Evolutionary conservation across 2,113 vertebrate species (phyloP), one percentile per base, ranked within the genome.

Genomic region (Diglossa brunneiventris): DNA sequence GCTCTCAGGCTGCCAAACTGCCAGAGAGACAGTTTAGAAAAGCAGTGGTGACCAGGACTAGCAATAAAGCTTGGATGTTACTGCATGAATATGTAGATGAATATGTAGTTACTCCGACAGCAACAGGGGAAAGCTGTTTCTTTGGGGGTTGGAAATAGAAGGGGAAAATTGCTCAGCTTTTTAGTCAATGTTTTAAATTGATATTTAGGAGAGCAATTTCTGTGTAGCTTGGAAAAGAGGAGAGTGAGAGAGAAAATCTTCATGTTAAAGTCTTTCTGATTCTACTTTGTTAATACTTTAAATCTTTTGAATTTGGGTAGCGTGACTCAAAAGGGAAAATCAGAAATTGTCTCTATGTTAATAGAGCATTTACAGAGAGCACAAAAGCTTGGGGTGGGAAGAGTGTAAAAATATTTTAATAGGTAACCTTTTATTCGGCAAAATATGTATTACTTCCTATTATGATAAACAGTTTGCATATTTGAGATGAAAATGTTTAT

Each of bases 401-500:
- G 90, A 92, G 87, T 41, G 50, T 78, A 92, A 94, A 96, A 93
- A 92, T 94, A 95, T 94, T 97, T 97, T 97, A 97, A 97, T 96
- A 97, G 95, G 97, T 96, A 97, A 96, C 96, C 96, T 97, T 97
- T 97, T 97, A 97, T 96, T 97, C 9, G 2, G 94, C 89, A 97
- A 97, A 97, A 97, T 97, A 97, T 95, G 97, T 96, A 97, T 97
- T 97, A 94, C 96, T 97, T 96, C 93, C 94, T 96, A 97, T 97
- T 97, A 97, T 97, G 97, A 97, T 97, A 97, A 97, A 96, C 95
- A 97, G 96, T 97, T 96, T 87, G 97, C 96, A 94, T 97, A 96
- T 97, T 96, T 96, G 88, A 96, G 93, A 96, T 92, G 96, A 97
- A 97, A 97, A 97, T 96, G 89, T 95, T 96, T 97, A 97, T 97